These are phyloP conservation scores for Dryoscopus gambensis DNA, from an alignment of 2,113 vertebrate species.

Conservation along the genomic window DNA sequence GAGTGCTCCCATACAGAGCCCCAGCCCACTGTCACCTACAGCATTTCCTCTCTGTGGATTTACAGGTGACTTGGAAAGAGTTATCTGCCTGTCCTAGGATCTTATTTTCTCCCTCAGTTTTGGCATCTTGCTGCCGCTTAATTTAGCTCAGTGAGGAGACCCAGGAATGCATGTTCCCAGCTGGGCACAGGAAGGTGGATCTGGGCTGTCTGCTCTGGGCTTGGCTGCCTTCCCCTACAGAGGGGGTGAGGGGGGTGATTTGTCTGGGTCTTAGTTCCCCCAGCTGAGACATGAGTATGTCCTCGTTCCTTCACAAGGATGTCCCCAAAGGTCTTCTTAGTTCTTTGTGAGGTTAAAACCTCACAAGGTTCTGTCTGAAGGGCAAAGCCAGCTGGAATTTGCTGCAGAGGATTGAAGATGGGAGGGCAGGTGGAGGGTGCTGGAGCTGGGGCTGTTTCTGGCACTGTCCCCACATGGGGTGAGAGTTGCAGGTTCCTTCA, in stretches of 20 bases:
- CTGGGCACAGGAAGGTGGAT: background rate
- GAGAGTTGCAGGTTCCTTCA: background rate
- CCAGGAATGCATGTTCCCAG: background rate
- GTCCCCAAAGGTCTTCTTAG: background rate
- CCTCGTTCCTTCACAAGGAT: background rate
- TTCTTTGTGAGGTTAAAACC: background rate
- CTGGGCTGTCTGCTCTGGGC: background rate
- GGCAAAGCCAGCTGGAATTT: background rate
- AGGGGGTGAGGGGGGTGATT: rapidly evolving
- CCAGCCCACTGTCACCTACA: background rate
- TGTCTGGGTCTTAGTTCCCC: background rate
- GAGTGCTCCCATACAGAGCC: background rate
- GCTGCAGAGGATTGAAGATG: background rate
- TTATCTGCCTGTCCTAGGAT: background rate
- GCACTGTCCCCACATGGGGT: background rate
- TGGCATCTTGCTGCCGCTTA: background rate
- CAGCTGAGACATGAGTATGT: rapidly evolving
- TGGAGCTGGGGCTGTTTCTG: background rate
- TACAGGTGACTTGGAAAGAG: conserved; percentile 1
- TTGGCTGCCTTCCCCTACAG: background rate
- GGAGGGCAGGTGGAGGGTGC: background rate
- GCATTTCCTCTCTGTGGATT: background rate
- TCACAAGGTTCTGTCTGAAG: background rate
- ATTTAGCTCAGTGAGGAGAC: background rate
- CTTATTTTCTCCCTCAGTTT: background rate